A percentile compares a stretch with the other conserved stretches of the same genome.
These are phyloP conservation scores for Rhagoletis pomonella DNA, from an alignment of 1,140 invertebrate genomes.

Conservation along the genomic window DNA sequence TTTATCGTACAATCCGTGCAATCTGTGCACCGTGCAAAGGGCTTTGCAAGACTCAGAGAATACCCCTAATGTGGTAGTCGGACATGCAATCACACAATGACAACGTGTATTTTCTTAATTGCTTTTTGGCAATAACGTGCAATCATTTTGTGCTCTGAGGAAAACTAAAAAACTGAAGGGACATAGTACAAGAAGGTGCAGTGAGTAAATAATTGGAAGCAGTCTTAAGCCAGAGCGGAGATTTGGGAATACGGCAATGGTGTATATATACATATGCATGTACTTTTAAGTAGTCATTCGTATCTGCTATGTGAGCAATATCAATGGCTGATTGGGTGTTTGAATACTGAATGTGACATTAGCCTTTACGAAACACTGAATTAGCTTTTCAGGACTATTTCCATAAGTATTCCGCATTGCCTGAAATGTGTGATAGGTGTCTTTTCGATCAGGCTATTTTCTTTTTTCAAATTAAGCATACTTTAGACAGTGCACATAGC, in stretches of 20 bases:
- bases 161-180: neutral
- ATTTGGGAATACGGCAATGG: neutral
- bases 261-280: neutral
- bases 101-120: slow-evolving; percentile 51
- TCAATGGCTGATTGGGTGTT: slow-evolving; percentile 6
- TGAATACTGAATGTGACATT: neutral
- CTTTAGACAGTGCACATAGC: too few relatives aligned
- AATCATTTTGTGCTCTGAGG: slow-evolving; percentile 25
- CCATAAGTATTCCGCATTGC: neutral
- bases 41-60: too few relatives aligned
- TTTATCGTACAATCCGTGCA: too few relatives aligned
- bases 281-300: neutral
- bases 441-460: too few relatives aligned
- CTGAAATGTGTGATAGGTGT: neutral
- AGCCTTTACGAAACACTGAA: neutral
- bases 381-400: neutral
- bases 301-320: neutral
- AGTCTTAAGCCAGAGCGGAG: slow-evolving; percentile 7
- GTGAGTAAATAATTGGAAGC: neutral
- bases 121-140: slow-evolving; percentile 46
- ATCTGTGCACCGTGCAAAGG: too few relatives aligned
- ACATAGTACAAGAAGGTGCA: neutral
- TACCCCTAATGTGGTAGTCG: neutral
- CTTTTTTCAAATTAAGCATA: too few relatives aligned
- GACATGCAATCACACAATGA: slow-evolving; percentile 45